Conservation (phyloP, 2,888 invertebrate genomes). For the Drosophila niveifrons region DNA sequence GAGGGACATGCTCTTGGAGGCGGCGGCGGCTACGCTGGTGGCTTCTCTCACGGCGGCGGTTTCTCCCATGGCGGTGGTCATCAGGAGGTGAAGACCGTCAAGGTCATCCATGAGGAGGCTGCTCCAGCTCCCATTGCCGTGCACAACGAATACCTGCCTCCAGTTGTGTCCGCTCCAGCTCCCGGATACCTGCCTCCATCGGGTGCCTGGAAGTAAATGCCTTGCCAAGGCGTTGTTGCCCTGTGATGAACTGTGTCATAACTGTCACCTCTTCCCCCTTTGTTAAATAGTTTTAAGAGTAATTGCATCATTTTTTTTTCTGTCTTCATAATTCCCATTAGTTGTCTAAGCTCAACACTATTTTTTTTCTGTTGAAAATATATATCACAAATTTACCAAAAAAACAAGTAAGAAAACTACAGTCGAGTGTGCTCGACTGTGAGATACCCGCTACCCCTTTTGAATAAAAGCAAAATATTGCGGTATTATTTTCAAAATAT, state of each 20-base stretch:
- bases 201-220: conserved; percentile 65
- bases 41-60: conserved; percentile 33
- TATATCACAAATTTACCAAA: conserved; percentile 9
- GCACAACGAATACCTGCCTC: conserved; percentile 60
- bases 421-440: too few species aligned
- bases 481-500: too few species aligned
- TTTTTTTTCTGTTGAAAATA: conserved; percentile 61
- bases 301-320: conserved; percentile 40
- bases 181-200: conserved; percentile 71
- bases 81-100: conserved; percentile 66
- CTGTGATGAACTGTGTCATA: conserved; percentile 70
- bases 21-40: conserved; percentile 47
- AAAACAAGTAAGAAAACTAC: too few species aligned
- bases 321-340: conserved; percentile 29
- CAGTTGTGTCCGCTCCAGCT: conserved; percentile 52
- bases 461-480: too few species aligned
- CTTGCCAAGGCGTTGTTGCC: conserved; percentile 25
- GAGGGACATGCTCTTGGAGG: conserved; percentile 51
- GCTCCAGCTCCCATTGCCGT: conserved; percentile 41
- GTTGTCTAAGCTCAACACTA: conserved; percentile 21
- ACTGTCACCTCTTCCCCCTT: conserved; percentile 57
- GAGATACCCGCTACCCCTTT: too few species aligned
- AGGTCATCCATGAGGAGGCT: conserved; percentile 69
- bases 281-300: conserved; percentile 74
- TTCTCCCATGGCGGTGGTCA: conserved; percentile 49